Evolutionary conservation across 1,140 invertebrate species (phyloP).

Genomic region (Drosophila equinoxialis): DNA sequence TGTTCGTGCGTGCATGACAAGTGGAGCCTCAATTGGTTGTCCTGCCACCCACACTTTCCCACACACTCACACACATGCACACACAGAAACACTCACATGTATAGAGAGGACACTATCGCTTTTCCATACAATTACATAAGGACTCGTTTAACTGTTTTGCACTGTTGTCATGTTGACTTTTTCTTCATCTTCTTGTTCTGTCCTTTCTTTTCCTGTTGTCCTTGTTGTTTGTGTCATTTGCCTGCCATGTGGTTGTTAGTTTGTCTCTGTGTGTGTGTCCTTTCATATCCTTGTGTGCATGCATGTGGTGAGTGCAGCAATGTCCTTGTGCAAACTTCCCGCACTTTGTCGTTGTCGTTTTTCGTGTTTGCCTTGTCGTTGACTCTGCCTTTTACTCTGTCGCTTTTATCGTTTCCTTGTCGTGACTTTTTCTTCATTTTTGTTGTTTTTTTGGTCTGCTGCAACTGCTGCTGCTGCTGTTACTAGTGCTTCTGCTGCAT

Average conservation of each 20-base stretch:
- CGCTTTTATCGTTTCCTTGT: conserved; percentile 61
- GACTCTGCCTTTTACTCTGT: conserved; percentile 11
- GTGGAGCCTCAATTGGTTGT: conserved; percentile 73
- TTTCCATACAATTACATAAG: conserved; percentile 18
- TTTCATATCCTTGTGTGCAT: conserved; percentile 78
- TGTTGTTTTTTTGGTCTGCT: conserved; percentile 18
- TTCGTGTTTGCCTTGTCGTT: conserved; percentile 53
- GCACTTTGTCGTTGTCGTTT: conserved; percentile 69
- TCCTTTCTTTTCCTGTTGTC: conserved; percentile 23
- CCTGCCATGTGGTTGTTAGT: conserved; percentile 52
- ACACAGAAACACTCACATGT: not conserved
- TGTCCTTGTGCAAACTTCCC: conserved; percentile 80
- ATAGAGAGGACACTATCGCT: conserved; percentile 27
- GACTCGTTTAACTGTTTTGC: conserved; percentile 60
- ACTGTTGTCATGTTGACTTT: conserved; percentile 72
- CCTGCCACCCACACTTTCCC: conserved; percentile 26
- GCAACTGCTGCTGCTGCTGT: conserved; percentile 36
- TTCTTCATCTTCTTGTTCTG: conserved; percentile 32
- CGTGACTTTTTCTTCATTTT: conserved; percentile 30
- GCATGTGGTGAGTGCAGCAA: conserved; percentile 78
- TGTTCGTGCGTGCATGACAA: conserved; percentile 63
- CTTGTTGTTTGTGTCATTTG: conserved; percentile 53
- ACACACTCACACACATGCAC: conserved; percentile 1
- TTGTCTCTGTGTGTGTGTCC: conserved; percentile 41
- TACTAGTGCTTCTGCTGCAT: conserved; percentile 37